Evolutionary conservation across 2,797 vertebrate genomes (phyloP), one percentile per base, ranked within the genome.

Genomic region (Onychomys arenicola): DNA sequence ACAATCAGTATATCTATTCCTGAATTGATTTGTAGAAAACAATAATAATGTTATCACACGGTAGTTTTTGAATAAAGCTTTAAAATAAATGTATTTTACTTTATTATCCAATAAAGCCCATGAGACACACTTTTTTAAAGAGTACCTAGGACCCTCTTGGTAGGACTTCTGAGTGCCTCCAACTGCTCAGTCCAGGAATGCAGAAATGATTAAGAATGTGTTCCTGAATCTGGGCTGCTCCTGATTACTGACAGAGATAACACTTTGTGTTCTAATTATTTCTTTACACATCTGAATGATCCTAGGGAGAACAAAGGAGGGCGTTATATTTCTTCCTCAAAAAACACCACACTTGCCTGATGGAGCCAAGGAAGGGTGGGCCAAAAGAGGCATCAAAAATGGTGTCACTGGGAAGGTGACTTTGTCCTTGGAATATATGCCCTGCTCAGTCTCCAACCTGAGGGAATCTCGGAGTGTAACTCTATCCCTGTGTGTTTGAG

Each of bases 1-100:
- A 81, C 76, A 96, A 89, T 93, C 43, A 94, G 52, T 57, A 34
- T 57, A 76, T 67, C 69, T 91, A 73, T 69, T 96, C 84, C 65
- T 80, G 43, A 93, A 86, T 93, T 77, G 93, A 80, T 84, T 94
- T 95, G 73, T 94, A 27, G 86, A 81, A 90, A 78, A 76, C 1
- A 91, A 91, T n/a, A 93, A 88, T 34, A 76, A 95, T 89, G 93
- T 67, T 5, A 82, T 83, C 49, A 52, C 55, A 78, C 27, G 61
- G 17, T 71, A 12, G 77, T n/a, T 89, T 94, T 87, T 46, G 37
- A 91, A 73, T 95, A 23, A 86, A 86, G 21, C 32, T 49, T n/a
- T 67, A n/a, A 85, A 67, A 67, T 85, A 69, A 85, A 67, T 19
- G 27, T 82, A 61, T 78, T 96, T 90, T 69, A 27, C 61, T 67